Percentiles rank a stretch among this genome's conserved stretches.
Evolutionary conservation across 2,113 vertebrate species (phyloP).

Genomic region (Vulpes ferrilata): DNA sequence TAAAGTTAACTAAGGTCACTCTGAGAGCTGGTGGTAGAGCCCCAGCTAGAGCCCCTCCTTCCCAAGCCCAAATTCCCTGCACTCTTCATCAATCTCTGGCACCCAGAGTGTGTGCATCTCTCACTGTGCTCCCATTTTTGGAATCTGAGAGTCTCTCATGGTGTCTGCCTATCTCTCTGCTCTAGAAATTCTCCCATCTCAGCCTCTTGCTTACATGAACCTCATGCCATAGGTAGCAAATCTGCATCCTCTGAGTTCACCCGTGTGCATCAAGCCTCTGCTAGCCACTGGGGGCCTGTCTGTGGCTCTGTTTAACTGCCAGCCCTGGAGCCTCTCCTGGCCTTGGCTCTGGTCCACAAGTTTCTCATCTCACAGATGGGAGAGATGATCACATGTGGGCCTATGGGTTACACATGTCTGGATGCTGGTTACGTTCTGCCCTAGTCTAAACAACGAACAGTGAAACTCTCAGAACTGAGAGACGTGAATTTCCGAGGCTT

Average conservation of each 20-base stretch:
- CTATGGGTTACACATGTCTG: neutral
- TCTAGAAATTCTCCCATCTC: neutral
- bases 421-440: neutral
- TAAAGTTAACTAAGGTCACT: neutral
- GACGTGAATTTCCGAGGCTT: neutral
- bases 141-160: neutral
- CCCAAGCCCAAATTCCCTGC: neutral
- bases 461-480: neutral
- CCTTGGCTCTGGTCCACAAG: neutral
- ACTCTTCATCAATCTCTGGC: neutral
- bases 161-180: neutral
- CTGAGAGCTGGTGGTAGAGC: neutral
- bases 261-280: neutral
- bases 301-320: too few species aligned
- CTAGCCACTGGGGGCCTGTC: neutral
- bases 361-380: neutral
- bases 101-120: neutral
- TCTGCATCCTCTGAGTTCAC: neutral
- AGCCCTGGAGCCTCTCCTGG: neutral
- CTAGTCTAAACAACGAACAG: neutral
- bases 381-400: neutral
- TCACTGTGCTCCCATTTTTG: neutral
- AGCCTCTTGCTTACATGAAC: neutral
- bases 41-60: neutral
- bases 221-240: accelerated